These are phyloP conservation scores for Lasiurus cinereus DNA, from an alignment of 2,113 vertebrate genomes.

Conservation along the genomic window DNA sequence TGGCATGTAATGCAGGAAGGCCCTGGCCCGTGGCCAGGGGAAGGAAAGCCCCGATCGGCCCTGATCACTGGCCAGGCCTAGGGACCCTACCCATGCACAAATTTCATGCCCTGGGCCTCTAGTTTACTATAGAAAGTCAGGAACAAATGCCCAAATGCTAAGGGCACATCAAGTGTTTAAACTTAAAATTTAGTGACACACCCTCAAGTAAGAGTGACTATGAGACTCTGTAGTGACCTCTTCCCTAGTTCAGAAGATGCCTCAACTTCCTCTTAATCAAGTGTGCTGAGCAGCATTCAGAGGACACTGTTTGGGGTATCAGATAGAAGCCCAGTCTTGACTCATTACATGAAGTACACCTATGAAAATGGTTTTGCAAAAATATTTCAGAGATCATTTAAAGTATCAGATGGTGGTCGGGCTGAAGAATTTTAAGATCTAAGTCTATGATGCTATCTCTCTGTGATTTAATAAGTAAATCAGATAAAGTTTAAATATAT, in stretches of 20 bases:
- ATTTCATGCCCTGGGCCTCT: too few relatives aligned
- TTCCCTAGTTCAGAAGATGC: not conserved
- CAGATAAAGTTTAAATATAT: slow-evolving; percentile 38
- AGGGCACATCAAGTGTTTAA: not conserved
- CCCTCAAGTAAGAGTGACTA: not conserved
- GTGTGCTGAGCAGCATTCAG: not conserved
- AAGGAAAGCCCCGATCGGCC: too few relatives aligned
- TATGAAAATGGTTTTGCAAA: not conserved
- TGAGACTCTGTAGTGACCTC: not conserved
- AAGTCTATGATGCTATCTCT: not conserved
- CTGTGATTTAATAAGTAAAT: slow-evolving; percentile 31
- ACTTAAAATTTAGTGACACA: slow-evolving; percentile 1
- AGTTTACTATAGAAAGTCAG: not conserved
- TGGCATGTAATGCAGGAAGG: too few relatives aligned
- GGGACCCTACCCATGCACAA: too few relatives aligned
- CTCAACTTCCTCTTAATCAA: not conserved
- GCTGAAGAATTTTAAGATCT: not conserved
- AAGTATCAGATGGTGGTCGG: not conserved
- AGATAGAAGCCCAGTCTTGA: not conserved
- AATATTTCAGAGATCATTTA: not conserved
- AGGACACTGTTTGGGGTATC: not conserved
- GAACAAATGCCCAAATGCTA: slow-evolving; percentile 19
- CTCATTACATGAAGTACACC: not conserved
- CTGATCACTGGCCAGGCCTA: too few relatives aligned
- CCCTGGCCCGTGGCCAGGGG: too few relatives aligned